A percentile compares a stretch with the other conserved stretches of the same genome.
These are phyloP conservation scores for Apamea epomidion DNA, from an alignment of 2,888 invertebrate genomes.

Conservation along the genomic window DNA sequence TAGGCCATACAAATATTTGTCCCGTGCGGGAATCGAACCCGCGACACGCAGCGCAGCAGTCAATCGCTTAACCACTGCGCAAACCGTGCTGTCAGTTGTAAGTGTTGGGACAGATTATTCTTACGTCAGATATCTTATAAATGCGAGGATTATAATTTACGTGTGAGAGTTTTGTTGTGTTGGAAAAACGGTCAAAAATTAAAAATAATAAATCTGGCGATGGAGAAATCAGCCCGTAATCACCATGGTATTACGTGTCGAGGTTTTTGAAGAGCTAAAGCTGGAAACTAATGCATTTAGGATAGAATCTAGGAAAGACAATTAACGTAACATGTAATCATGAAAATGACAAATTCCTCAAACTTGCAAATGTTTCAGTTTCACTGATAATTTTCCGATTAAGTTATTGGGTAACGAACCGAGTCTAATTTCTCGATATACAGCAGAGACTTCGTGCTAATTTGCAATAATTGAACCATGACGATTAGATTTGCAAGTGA, in stretches of 20 bases:
- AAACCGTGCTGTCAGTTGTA: too few relatives aligned
- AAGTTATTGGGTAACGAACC: constrained; percentile 41
- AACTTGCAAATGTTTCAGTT: constrained; percentile 2
- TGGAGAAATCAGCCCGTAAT: neutral
- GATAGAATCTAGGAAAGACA: neutral
- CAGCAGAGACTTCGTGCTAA: constrained; percentile 34
- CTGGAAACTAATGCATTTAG: neutral
- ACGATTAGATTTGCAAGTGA: constrained; percentile 49
- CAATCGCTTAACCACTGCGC: too few relatives aligned
- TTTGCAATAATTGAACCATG: constrained; percentile 51
- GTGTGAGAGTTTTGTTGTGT: neutral
- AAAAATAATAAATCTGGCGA: neutral
- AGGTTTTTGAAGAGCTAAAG: neutral
- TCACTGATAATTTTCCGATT: constrained; percentile 13
- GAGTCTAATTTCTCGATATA: constrained; percentile 47
- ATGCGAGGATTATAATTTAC: too few relatives aligned
- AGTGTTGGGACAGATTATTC: neutral
- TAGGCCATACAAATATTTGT: too few relatives aligned
- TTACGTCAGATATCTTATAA: neutral
- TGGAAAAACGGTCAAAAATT: neutral
- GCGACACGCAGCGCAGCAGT: too few relatives aligned
- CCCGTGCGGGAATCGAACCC: too few relatives aligned
- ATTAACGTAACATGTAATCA: neutral
- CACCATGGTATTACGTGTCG: neutral
- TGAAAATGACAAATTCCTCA: neutral